Base-by-base conservation (phyloP, 2,113 vertebrate genomes). In the Asarcornis scutulata region DNA sequence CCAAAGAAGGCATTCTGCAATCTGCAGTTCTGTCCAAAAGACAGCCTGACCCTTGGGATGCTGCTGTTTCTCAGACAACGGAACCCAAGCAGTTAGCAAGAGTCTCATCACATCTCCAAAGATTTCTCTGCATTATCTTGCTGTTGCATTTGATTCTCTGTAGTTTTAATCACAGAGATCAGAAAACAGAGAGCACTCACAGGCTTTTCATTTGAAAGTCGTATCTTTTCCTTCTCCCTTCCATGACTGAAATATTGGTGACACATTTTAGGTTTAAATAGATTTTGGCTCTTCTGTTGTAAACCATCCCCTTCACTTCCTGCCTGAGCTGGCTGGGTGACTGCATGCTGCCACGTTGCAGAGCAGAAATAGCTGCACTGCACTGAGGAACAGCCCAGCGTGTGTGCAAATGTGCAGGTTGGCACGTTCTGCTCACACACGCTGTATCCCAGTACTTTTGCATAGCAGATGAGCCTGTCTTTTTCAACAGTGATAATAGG, bases 311-410 rank as follows among this genome's bases (percentile, higher is more conserved):
- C 29, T 74, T 86, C 6, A 4, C 48, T 91, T 90, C 79, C 79
- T 96, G 84, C 38, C 32, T 66, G 67, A 36, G 46, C 34, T 80
- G 83, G n/a, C 55, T 1, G 20, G n/a, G 32, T 38, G 16, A 44
- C 36, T 73, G 58, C 31, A 46, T 78, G 68, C 89, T 94, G 90
- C 95, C 92, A 66, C 17, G 53, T 66, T 48, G 77, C 86, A 96
- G 69, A 44, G 86, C 78, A 93, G 92, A 60, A 68, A 16, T 34
- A 86, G 60, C 80, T 64, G 80, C 16, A 1, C 36, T 76, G 81
- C 86, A 44, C 23, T 62, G 26, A 8, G 83, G 56, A 88, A 20
- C 68, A 72, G 80, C 17, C n/a, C 73, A 34, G 52, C 20, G 3
- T 56, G 59, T 12, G 50, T 91, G 91, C 86, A 13, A 6, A 67